Evolutionary conservation across 2,797 vertebrate species (phyloP).

Genomic region (Smutsia gigantea): DNA sequence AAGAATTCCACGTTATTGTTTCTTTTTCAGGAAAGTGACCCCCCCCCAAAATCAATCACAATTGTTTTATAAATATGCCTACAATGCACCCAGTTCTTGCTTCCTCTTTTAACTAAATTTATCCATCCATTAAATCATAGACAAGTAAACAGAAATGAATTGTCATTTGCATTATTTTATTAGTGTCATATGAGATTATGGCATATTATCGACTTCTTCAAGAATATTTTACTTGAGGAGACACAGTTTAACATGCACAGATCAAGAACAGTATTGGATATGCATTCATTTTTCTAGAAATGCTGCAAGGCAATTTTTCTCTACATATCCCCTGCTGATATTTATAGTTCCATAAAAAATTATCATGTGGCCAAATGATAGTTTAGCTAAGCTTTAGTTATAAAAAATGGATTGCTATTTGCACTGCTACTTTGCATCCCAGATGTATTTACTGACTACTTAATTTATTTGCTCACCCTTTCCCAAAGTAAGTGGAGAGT

Average conservation of each 20-base stretch:
- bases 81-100: slow-evolving; percentile 83
- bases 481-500: slow-evolving; percentile 72
- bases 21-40: slow-evolving; percentile 81
- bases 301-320: slow-evolving; percentile 83
- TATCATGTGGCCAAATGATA: slow-evolving; percentile 76
- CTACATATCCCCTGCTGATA: slow-evolving; percentile 80
- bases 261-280: slow-evolving; percentile 87
- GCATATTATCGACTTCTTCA: slow-evolving; percentile 86
- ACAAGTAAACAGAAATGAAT: slow-evolving; percentile 89
- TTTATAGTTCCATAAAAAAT: slow-evolving; percentile 78
- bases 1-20: slow-evolving; percentile 83
- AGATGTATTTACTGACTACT: slow-evolving; percentile 77
- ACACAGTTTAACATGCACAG: slow-evolving; percentile 86
- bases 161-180: slow-evolving; percentile 88
- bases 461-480: slow-evolving; percentile 77
- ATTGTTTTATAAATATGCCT: slow-evolving; percentile 88
- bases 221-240: slow-evolving; percentile 85
- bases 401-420: slow-evolving; percentile 85
- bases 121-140: slow-evolving; percentile 85
- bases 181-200: slow-evolving; percentile 88
- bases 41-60: slow-evolving; percentile 87
- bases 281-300: slow-evolving; percentile 85
- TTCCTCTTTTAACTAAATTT: slow-evolving; percentile 84
- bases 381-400: slow-evolving; percentile 83
- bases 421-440: slow-evolving; percentile 79